Evolutionary conservation across 2,797 vertebrate genomes (phyloP).

Genomic region (Artibeus jamaicensis): DNA sequence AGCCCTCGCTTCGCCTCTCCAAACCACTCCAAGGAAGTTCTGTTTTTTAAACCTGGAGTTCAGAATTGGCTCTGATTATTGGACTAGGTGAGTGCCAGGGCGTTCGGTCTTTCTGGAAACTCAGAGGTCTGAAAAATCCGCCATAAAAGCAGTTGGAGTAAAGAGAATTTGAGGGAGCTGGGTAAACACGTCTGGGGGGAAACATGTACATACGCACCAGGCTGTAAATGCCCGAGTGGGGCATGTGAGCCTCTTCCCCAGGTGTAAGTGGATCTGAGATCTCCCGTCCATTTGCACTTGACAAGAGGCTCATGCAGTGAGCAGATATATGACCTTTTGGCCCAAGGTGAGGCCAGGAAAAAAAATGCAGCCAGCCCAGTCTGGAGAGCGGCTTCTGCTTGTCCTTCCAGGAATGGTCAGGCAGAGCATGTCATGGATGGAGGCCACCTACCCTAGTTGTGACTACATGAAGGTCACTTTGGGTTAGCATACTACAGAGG

Average conservation of each 20-base stretch:
- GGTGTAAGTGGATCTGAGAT: slow-evolving; percentile 76
- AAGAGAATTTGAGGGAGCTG: not conserved
- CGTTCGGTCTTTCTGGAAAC: slow-evolving; percentile 21
- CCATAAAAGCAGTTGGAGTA: slow-evolving; percentile 59
- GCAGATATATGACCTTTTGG: slow-evolving; percentile 59
- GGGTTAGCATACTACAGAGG: not conserved
- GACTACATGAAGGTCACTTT: slow-evolving; percentile 26
- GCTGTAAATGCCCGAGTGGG: slow-evolving; percentile 44
- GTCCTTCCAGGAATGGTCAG: slow-evolving; percentile 12
- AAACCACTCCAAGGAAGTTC: not conserved
- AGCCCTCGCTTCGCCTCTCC: not conserved
- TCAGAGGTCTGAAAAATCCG: not conserved
- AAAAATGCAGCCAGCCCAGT: not conserved
- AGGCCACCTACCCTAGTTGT: not conserved
- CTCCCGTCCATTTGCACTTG: slow-evolving; percentile 80
- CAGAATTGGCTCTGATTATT: not conserved
- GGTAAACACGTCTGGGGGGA: slow-evolving; percentile 50
- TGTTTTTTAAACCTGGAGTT: not conserved
- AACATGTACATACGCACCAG: not conserved
- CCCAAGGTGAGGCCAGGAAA: slow-evolving; percentile 63
- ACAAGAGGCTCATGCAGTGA: not conserved
- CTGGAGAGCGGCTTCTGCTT: slow-evolving; percentile 17
- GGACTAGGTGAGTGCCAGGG: not conserved
- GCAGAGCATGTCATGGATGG: not conserved
- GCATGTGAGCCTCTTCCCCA: slow-evolving; percentile 72